These are phyloP conservation scores for Holcopasites calliopsidis DNA, from an alignment of 1,140 invertebrate species.

Conservation along the genomic window DNA sequence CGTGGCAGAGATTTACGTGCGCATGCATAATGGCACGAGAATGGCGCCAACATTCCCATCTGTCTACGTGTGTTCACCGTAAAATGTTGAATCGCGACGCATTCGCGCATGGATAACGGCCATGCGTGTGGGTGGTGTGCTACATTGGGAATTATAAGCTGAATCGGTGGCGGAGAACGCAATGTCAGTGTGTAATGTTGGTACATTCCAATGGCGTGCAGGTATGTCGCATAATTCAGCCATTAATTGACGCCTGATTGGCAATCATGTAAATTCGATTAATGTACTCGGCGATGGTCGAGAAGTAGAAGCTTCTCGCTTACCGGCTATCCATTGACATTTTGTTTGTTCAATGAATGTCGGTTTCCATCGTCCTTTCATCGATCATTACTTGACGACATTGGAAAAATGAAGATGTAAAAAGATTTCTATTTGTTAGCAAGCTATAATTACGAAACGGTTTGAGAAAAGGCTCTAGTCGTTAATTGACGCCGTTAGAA, in stretches of 20 bases:
- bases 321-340: constrained; percentile 16
- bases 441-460: no score
- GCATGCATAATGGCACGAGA: constrained; percentile 44
- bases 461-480: no score
- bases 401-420: no score
- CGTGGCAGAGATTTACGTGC: constrained; percentile 1
- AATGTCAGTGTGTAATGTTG: not conserved
- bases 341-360: constrained; percentile 18
- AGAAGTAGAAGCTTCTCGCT: constrained; percentile 6
- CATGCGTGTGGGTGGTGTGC: constrained; percentile 20
- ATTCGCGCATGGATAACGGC: not conserved
- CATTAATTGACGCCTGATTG: constrained; percentile 54
- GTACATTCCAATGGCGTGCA: constrained; percentile 26
- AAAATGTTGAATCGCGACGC: constrained; percentile 45
- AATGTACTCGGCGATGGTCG: constrained; percentile 8
- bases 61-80: constrained; percentile 55
- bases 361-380: constrained; percentile 30
- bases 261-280: constrained; percentile 48
- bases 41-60: constrained; percentile 71
- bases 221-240: constrained; percentile 54
- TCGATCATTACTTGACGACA: no score
- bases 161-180: constrained; percentile 2
- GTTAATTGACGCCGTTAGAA: constrained; percentile 28
- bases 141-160: constrained; percentile 10
- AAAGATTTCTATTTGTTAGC: no score